Evolutionary conservation across 92 coral and sea anemone genomes (phyloP).

Genomic region (Palythoa grandiflora): DNA sequence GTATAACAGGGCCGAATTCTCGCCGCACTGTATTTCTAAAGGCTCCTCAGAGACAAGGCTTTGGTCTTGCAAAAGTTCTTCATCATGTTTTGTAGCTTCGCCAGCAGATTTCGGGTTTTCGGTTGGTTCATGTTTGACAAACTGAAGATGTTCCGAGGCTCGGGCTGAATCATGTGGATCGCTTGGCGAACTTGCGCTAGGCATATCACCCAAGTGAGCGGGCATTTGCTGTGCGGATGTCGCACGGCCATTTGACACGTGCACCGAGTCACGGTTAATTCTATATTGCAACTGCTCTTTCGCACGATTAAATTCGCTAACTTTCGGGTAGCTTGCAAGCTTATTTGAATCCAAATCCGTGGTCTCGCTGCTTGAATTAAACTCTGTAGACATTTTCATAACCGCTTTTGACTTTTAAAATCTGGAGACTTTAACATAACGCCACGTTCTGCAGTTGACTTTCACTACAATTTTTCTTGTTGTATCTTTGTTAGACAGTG

Average conservation of each 20-base stretch:
- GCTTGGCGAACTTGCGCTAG: neutral
- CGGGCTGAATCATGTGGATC: conserved; percentile 11
- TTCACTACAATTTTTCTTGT: neutral
- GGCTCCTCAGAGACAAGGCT: conserved; percentile 88
- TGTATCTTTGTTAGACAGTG: neutral
- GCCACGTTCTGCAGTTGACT: neutral
- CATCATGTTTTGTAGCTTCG: conserved; percentile 64
- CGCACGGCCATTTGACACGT: conserved; percentile 23
- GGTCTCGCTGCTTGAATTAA: conserved; percentile 3
- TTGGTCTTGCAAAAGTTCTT: conserved; percentile 57
- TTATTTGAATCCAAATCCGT: conserved; percentile 13
- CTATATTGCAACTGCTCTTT: conserved; percentile 40
- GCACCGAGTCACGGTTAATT: conserved; percentile 31
- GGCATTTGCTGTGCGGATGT: conserved; percentile 29
- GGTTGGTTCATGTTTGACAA: conserved; percentile 28
- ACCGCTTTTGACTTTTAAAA: conserved; percentile 15
- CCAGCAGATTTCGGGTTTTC: conserved; percentile 51
- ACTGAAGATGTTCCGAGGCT: conserved; percentile 26
- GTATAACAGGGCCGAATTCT: conserved; percentile 90
- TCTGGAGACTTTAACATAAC: neutral
- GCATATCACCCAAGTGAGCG: conserved; percentile 17
- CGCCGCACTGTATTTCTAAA: conserved; percentile 97
- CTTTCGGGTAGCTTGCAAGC: conserved; percentile 17
- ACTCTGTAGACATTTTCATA: conserved; percentile 34
- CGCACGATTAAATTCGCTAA: conserved; percentile 24